Evolutionary conservation across 2,113 vertebrate species (phyloP), one percentile per base, ranked within the genome.

Genomic region (Pavo muticus): DNA sequence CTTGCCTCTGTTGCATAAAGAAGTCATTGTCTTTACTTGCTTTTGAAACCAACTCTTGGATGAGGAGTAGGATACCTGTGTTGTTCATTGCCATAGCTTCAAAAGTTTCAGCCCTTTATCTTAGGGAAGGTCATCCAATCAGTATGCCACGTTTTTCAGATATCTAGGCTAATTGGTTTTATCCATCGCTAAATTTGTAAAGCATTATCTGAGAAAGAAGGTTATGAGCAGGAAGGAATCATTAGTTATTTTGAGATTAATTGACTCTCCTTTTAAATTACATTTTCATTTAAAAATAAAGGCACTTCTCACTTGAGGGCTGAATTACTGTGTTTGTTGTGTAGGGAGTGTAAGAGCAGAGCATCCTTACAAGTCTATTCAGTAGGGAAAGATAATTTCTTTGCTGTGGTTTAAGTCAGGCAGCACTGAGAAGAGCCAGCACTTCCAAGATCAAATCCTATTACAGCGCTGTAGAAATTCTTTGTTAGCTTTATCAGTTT

Each of bases 241-340:
- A 44, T 5, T 47, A 70, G 60, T 67, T 68, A 68, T 27, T 65
- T 74, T 29, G 27, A 87, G 71, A 81, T 84, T 77, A 78, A 61
- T 56, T 88, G 56, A 84, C 85, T 93, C 69, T 79, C 11, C 42
- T 91, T 96, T 94, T 91, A 91, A 95, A 83, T 48, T 50, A 60
- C 3, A 23, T 6, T 44, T 90, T 95, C 6, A 56, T 91, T 67
- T 87, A 87, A 89, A 95, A 87, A 71, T 37, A 75, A 65, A 48
- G 16, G 52, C 15, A 30, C 75, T 29, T 3, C 30, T 88, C 15
- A 78, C 32, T 86, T 91, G 24, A 73, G 77, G 91, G 64, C 56
- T 87, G 27, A 73, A 82, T 90, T 85, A n/a, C 27, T 76, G 15
- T 27, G n/a, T 70, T 80, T 20, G 3, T 76, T 76, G 20, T 4